Percentiles rank a stretch among this genome's conserved stretches.
Conservation (phyloP, 1,140 invertebrate species). For the Teleopsis dalmanni region DNA sequence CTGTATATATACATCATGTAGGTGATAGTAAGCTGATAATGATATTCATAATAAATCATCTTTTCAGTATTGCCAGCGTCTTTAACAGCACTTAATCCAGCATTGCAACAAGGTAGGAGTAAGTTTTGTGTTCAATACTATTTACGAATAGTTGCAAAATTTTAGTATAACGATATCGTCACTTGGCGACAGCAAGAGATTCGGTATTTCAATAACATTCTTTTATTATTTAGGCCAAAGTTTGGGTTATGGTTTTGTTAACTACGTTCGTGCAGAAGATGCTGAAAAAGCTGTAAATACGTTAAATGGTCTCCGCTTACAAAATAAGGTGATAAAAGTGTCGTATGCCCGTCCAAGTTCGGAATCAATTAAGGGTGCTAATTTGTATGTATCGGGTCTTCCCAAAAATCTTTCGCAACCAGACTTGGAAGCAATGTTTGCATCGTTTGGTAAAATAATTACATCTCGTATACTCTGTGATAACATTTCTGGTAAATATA, state of each 20-base stretch:
- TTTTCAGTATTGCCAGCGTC: conserved; percentile 40
- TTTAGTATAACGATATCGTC: conserved; percentile 1
- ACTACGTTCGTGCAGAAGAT: conserved; percentile 74
- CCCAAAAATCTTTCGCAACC: conserved; percentile 79
- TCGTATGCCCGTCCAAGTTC: conserved; percentile 81
- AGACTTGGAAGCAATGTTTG: conserved; percentile 76
- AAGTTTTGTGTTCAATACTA: not conserved
- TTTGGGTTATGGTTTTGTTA: conserved; percentile 84
- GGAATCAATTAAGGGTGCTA: conserved; percentile 84
- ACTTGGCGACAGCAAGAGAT: too few relatives aligned
- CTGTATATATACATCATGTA: not conserved
- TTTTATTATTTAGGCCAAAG: conserved; percentile 59
- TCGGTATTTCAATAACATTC: not conserved
- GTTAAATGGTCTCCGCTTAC: conserved; percentile 73
- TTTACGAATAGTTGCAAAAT: not conserved
- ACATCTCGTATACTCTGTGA: conserved; percentile 82
- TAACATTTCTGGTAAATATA: conserved; percentile 62
- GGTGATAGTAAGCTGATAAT: not conserved
- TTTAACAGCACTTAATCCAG: conserved; percentile 41
- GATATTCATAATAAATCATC: conserved; percentile 2
- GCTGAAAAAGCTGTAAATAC: conserved; percentile 80
- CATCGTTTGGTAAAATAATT: conserved; percentile 75
- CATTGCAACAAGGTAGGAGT: conserved; percentile 37
- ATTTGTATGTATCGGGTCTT: conserved; percentile 80
- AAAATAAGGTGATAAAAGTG: conserved; percentile 89